Evolutionary conservation across 2,797 vertebrate genomes (phyloP), one percentile per base, ranked within the genome.

Genomic region (Petrocephalus schoutedeni): DNA sequence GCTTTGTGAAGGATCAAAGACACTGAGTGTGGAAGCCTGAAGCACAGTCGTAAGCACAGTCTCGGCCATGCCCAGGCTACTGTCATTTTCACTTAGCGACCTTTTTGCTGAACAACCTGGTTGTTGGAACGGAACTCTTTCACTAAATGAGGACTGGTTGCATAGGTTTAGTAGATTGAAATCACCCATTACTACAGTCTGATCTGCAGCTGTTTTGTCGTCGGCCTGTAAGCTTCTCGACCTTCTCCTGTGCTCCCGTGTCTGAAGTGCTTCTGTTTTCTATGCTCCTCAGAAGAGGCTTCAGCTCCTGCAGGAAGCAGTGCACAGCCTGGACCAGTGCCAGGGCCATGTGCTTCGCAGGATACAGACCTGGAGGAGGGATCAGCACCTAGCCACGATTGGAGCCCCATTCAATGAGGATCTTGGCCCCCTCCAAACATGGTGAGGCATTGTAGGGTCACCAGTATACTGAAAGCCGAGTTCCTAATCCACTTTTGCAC

Each of bases 331-430:
- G 93, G 96, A 97, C 85, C 93, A 82, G 0, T 95, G 95, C 92
- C 97, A 97, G 91, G 89, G 91, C 53, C 92, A 94, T 82, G 95
- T 97, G 8, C 91, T 98, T 74, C 95, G 93, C 91, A 95, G 94
- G 90, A 95, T 98, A 86, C 97, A 97, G 90, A 93, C 94, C 16
- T 99, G 98, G 98, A 95, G 96, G 88, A 95, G 96, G 92, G 96
- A 97, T 61, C 98, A 99, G 93, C 97, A 98, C 93, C 95, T 97
- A 92, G 94, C 97, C 0, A 92, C 96, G 85, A 98, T 98, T 4
- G 97, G 97, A 6, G 93, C 94, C 2, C 93, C 94, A 3, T 98
- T 98, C 85, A 95, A 96, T 1, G 97, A 97, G 19, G 97, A 96
- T 93, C 95, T 98, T 87, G 91, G 90, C 7, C 92, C 92, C 0